phyloP scores from a whole-genome alignment of 2,797 vertebrate species.

The Phoebastria nigripes region DNA sequence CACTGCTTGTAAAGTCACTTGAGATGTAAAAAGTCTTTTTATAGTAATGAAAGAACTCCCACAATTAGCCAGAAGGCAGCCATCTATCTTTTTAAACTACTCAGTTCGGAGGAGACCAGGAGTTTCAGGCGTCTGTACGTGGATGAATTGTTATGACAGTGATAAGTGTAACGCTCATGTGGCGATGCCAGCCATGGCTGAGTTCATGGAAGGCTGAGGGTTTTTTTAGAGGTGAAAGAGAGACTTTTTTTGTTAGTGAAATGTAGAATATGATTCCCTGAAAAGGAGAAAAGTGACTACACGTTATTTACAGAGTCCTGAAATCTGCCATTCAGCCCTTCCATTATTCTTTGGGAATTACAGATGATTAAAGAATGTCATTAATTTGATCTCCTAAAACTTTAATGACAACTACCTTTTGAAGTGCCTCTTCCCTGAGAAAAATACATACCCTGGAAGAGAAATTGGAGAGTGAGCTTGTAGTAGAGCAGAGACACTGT shows the following conservation, averaged over 20 bases:
- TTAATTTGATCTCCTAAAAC: slow-evolving; percentile 25
- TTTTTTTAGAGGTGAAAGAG: neutral
- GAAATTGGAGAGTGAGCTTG: neutral
- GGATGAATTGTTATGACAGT: slow-evolving; percentile 73
- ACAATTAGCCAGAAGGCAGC: slow-evolving; percentile 79
- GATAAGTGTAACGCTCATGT: slow-evolving; percentile 58
- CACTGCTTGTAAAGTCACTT: slow-evolving; percentile 74
- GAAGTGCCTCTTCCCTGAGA: neutral
- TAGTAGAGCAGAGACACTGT: neutral
- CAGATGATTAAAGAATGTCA: slow-evolving; percentile 1
- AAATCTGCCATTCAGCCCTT: neutral
- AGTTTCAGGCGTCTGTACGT: slow-evolving; percentile 25
- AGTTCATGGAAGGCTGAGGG: neutral
- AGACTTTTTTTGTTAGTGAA: neutral
- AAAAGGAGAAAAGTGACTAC: neutral
- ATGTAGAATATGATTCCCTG: neutral
- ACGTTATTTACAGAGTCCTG: neutral
- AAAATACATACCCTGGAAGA: neutral
- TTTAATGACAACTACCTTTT: neutral
- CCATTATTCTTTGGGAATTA: slow-evolving; percentile 10
- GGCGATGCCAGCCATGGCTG: neutral
- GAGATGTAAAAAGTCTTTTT: slow-evolving; percentile 74
- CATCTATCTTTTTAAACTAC: slow-evolving; percentile 77
- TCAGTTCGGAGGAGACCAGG: slow-evolving; percentile 55
- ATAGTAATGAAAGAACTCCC: slow-evolving; percentile 73